Conservation (phyloP, 2,888 invertebrate species). For the Molanna angustata region DNA sequence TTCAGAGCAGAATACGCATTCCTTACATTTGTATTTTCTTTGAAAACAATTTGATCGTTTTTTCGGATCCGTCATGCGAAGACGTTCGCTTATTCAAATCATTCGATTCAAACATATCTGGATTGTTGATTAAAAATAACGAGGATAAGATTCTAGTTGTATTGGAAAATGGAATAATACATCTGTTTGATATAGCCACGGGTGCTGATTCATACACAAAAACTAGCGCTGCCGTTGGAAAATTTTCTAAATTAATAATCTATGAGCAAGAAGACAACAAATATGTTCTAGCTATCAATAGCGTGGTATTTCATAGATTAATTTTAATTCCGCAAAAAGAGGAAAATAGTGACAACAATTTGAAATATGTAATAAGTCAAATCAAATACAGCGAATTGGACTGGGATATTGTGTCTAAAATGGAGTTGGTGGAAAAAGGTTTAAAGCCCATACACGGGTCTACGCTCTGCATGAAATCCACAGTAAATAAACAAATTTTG, state of each 20-base stretch:
- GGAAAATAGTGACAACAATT: constrained; percentile 4
- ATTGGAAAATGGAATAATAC: constrained; percentile 17
- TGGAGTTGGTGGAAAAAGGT: constrained; percentile 18
- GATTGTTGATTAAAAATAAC: constrained; percentile 10
- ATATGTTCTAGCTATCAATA: constrained; percentile 17
- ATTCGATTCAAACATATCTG: constrained; percentile 23
- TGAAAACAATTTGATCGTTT: constrained; percentile 20
- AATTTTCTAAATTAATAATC: constrained; percentile 10
- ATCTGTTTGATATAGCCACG: constrained; percentile 13
- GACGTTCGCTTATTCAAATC: constrained; percentile 22
- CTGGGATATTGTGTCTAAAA: constrained; percentile 6
- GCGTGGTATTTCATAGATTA: constrained; percentile 11
- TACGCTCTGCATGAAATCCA: constrained; percentile 21
- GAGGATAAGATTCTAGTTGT: constrained; percentile 12
- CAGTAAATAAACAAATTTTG: constrained; percentile 8
- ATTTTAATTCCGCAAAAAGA: background rate
- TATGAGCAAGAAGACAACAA: constrained; percentile 15
- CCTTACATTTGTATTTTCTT: constrained; percentile 28
- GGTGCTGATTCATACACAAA: background rate
- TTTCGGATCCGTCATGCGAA: constrained; percentile 18
- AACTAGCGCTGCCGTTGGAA: constrained; percentile 10
- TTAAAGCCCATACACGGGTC: constrained; percentile 15
- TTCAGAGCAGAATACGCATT: constrained; percentile 12
- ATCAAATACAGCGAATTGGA: constrained; percentile 17
- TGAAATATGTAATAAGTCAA: constrained; percentile 7